Percentiles rank a stretch among this genome's conserved stretches.
These are phyloP conservation scores for Mimachlamys varia DNA, from an alignment of 2,888 invertebrate species.

Conservation along the genomic window DNA sequence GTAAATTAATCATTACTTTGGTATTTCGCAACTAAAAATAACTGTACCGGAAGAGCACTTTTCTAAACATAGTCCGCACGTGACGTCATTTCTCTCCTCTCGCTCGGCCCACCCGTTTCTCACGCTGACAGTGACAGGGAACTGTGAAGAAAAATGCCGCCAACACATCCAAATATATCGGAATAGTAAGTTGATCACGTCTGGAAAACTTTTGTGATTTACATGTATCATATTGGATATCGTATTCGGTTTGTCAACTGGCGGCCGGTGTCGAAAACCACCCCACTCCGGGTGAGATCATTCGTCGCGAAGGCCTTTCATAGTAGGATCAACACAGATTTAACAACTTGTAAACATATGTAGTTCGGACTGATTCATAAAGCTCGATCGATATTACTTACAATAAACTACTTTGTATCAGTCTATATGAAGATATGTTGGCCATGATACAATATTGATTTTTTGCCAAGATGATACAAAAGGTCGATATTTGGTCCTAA, in stretches of 20 bases:
- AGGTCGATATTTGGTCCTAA: conserved; percentile 15
- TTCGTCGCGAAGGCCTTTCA: conserved; percentile 17
- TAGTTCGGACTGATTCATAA: not conserved
- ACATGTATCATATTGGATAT: conserved; percentile 11
- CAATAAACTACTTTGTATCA: not conserved
- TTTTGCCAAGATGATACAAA: conserved; percentile 36
- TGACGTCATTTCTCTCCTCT: conserved; percentile 50
- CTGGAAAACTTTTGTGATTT: not conserved
- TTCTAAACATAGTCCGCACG: conserved; percentile 40
- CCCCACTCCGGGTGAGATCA: not conserved
- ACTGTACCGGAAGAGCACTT: conserved; percentile 9
- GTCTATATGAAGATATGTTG: not conserved
- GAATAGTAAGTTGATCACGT: conserved; percentile 57
- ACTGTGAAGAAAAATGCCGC: conserved; percentile 36
- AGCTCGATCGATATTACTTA: not conserved
- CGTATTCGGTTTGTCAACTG: not conserved
- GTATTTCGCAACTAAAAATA: not conserved
- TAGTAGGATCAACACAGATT: not conserved
- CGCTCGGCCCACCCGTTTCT: conserved; percentile 52
- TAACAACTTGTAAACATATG: not conserved
- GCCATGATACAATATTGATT: not conserved
- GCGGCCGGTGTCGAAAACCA: not conserved
- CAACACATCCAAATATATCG: conserved; percentile 47
- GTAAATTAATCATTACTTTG: not conserved
- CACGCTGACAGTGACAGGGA: conserved; percentile 21